These are phyloP conservation scores for Vireo griseus DNA, from an alignment of 2,797 vertebrate species.

Conservation along the genomic window DNA sequence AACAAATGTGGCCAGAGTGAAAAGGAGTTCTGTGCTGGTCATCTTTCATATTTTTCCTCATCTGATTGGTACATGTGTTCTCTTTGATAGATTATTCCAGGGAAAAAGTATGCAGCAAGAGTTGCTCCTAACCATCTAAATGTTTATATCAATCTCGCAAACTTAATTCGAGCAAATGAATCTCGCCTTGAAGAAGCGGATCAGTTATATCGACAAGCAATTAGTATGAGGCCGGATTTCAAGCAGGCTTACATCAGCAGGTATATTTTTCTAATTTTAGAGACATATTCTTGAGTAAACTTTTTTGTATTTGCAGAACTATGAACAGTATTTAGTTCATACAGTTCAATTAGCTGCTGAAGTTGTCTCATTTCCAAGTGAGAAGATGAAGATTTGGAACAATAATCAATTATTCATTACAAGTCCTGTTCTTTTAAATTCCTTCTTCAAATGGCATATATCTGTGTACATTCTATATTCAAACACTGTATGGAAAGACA, in stretches of 20 bases:
- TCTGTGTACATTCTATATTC: background rate
- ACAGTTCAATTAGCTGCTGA: background rate
- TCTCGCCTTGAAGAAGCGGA: slow-evolving; percentile 96
- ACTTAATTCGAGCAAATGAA: slow-evolving; percentile 92
- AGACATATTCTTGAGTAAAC: background rate
- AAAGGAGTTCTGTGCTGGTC: background rate
- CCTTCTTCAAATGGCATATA: background rate
- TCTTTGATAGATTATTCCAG: slow-evolving; percentile 88
- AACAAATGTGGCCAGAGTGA: background rate
- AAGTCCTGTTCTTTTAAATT: background rate
- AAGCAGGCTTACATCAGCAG: slow-evolving; percentile 99
- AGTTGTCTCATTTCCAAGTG: background rate
- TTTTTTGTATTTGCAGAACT: background rate
- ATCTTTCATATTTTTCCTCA: background rate
- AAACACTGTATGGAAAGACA: background rate
- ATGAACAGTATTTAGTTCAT: background rate
- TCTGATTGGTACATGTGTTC: background rate
- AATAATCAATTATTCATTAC: background rate
- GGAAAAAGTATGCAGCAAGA: slow-evolving; percentile 96
- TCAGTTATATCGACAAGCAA: slow-evolving; percentile 95
- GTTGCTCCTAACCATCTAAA: slow-evolving; percentile 98
- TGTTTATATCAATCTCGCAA: slow-evolving; percentile 97
- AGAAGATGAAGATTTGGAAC: background rate
- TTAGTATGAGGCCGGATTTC: slow-evolving; percentile 99
- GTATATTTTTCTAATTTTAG: slow-evolving; percentile 59